These are phyloP conservation scores for Athripsodes cinereus DNA, from an alignment of 2,888 invertebrate species.

Conservation along the genomic window DNA sequence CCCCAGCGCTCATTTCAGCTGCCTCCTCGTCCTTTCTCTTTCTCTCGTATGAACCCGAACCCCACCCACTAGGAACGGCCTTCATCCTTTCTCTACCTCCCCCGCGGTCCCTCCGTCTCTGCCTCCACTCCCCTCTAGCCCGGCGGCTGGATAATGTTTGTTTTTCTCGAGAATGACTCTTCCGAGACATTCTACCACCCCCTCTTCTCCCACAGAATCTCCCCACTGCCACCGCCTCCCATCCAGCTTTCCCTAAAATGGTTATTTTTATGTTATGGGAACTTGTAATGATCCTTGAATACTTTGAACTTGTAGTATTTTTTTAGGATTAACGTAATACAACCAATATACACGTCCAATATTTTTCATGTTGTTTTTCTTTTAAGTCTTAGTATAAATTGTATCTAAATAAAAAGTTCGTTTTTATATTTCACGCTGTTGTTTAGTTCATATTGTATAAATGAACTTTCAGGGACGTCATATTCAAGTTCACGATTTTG, in stretches of 20 bases:
- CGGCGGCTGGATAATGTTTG: conserved; percentile 24
- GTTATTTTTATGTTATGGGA: neutral
- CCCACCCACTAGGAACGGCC: conserved; percentile 17
- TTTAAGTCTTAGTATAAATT: too few relatives aligned
- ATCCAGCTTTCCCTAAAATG: neutral
- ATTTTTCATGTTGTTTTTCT: too few relatives aligned
- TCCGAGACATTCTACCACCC: conserved; percentile 14
- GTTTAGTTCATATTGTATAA: too few relatives aligned
- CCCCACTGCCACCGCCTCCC: neutral
- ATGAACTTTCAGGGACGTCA: too few relatives aligned
- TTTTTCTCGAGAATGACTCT: conserved; percentile 24
- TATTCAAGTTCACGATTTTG: too few relatives aligned
- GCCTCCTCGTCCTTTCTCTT: conserved; percentile 12
- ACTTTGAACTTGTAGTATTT: neutral
- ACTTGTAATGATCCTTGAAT: neutral
- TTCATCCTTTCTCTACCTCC: conserved; percentile 12
- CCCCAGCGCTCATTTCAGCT: conserved; percentile 14
- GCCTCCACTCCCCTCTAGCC: conserved; percentile 11
- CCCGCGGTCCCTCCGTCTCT: conserved; percentile 20
- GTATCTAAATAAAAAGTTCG: too few relatives aligned
- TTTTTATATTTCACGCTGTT: too few relatives aligned
- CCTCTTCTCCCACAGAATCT: neutral
- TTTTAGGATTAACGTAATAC: too few relatives aligned
- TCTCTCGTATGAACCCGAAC: conserved; percentile 8
- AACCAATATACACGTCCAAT: too few relatives aligned